Base-by-base conservation (phyloP, 2,797 vertebrate species). In the Ficedula albicollis region DNA sequence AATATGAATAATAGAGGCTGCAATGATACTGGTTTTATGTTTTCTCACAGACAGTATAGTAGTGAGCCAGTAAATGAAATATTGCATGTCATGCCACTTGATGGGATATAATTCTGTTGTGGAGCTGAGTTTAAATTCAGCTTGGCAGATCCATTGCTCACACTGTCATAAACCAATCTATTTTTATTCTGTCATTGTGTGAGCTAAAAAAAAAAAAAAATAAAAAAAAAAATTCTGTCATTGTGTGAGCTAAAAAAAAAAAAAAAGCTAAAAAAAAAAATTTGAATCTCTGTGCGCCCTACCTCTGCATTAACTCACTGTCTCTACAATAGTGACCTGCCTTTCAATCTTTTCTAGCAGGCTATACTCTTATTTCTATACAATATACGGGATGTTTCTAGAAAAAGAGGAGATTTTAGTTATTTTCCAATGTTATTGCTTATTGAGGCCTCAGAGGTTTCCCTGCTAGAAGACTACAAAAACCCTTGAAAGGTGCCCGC, bases 51-150 rank as follows among this genome's bases (percentile, higher is more conserved):
- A 38, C 25, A 34, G 52, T 54, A 43, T 88, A 94, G 87, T 86
- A 95, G 96, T 95, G 90, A 92, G 82, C 67, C 89, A 89, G 87
- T 87, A 97, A 95, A 95, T 95, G 94, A 97, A 97, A 96, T 94
- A 93, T 69, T 93, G 48, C 62, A 64, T 73, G 68, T 75, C 90
- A 91, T 30, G 9, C 84, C 90, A 92, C 85, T 97, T 96, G 41
- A 95, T 96, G 93, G 63, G 70, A 54, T 95, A 39, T 70, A 93
- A 60, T 92, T 82, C 83, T 87, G 63, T 87, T 91, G 66, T 32
- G 39, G 77, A 93, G 52, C 39, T 91, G 70, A 77, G 36, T 84
- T 95, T 96, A 89, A 95, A 93, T 95, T 88, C 72, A 39, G 26
- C 73, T 85, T 91, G 89, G 80, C 95, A 83, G 56, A 80, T 91